A percentile compares a stretch with the other conserved stretches of the same genome.
Conservation (phyloP, 2,113 vertebrate species). For the Phyllostomus hastatus region DNA sequence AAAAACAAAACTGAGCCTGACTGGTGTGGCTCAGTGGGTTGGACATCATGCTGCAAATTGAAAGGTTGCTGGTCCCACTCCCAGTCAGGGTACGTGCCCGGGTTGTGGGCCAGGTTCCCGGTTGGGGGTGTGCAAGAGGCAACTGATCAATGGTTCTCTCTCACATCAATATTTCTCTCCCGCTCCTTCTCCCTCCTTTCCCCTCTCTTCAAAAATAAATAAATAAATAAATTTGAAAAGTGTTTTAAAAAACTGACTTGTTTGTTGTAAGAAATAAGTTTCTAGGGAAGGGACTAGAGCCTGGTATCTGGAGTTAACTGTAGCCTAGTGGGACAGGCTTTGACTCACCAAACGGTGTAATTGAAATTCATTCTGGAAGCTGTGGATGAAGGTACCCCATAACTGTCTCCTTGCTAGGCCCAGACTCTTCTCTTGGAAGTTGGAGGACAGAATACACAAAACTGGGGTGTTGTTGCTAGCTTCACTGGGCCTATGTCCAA, state of each 20-base stretch:
- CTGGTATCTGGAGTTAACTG: not conserved
- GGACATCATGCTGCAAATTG: too few species aligned
- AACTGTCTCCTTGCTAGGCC: not conserved
- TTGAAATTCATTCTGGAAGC: constrained; percentile 37
- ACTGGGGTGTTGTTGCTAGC: not conserved
- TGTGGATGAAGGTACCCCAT: not conserved
- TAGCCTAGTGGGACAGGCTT: not conserved
- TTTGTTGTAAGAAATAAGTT: not conserved
- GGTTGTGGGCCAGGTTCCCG: too few species aligned
- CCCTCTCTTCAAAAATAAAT: too few species aligned
- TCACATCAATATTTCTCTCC: too few species aligned
- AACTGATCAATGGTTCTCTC: too few species aligned
- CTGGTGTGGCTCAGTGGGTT: too few species aligned
- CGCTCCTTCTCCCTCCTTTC: too few species aligned
- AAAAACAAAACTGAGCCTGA: too few species aligned
- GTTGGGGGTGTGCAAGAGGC: too few species aligned
- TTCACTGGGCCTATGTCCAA: not conserved
- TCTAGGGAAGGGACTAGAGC: not conserved
- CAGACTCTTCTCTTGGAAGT: not conserved
- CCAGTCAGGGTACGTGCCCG: too few species aligned
- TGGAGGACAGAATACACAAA: not conserved
- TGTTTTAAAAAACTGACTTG: not conserved
- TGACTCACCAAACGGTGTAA: not conserved
- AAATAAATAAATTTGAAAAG: too few species aligned
- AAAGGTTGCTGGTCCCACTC: too few species aligned